Evolutionary conservation across 2,113 vertebrate species (phyloP).

Genomic region (Xiphorhynchus elegans): DNA sequence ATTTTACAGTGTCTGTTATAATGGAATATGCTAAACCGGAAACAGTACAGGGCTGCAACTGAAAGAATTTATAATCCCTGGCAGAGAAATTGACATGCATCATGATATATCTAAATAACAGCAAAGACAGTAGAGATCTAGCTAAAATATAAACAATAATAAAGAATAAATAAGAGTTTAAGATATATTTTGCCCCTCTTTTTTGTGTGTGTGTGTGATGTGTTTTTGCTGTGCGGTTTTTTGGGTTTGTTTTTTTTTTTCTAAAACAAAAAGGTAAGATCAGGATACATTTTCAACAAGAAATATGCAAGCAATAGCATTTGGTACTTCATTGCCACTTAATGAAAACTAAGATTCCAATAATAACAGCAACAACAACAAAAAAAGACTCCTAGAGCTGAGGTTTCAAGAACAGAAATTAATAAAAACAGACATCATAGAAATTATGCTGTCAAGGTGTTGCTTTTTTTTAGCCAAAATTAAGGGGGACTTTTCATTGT

Average conservation of each 20-base stretch:
- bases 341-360: not conserved
- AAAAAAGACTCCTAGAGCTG: not conserved
- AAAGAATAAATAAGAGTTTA: not conserved
- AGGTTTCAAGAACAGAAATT: not conserved
- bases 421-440: not conserved
- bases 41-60: not conserved
- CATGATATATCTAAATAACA: not conserved
- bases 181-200: accelerated
- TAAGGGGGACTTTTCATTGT: not conserved
- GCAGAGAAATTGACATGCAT: not conserved
- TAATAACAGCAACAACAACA: not conserved
- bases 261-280: not conserved
- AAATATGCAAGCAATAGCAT: not conserved
- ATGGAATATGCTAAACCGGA: not conserved
- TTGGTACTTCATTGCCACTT: not conserved
- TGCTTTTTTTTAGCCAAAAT: not conserved
- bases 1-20: not conserved
- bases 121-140: not conserved
- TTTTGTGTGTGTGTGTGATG: too few species aligned
- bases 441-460: not conserved
- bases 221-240: too few species aligned
- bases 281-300: not conserved
- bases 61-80: not conserved
- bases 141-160: not conserved
- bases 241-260: not conserved